These are phyloP conservation scores for Lepetodrilus schrolli DNA, from an alignment of 2,888 invertebrate genomes.

Conservation along the genomic window DNA sequence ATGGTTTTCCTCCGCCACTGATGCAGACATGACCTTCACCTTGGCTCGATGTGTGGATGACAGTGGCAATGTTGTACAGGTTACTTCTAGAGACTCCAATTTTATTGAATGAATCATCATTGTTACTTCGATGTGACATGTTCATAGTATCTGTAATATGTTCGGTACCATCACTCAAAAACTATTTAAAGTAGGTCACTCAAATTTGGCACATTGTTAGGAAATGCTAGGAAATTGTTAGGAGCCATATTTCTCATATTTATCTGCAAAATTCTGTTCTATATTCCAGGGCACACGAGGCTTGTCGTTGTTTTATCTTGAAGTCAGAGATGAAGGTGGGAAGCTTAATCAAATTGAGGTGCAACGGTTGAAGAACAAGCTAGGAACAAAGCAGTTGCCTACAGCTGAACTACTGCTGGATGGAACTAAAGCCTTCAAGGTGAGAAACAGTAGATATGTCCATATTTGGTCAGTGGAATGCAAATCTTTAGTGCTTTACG, in stretches of 20 bases:
- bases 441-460: constrained; percentile 46
- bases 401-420: constrained; percentile 79
- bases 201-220: too few relatives aligned
- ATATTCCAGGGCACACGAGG: constrained; percentile 76
- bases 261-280: too few relatives aligned
- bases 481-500: too few relatives aligned
- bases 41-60: constrained; percentile 77
- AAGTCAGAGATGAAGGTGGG: constrained; percentile 73
- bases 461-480: not conserved
- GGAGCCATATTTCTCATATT: too few relatives aligned
- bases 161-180: too few relatives aligned
- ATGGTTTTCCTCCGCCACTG: constrained; percentile 80
- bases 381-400: constrained; percentile 79
- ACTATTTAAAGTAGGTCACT: too few relatives aligned
- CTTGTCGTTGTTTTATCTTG: constrained; percentile 78
- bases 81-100: constrained; percentile 34
- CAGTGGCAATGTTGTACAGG: constrained; percentile 68
- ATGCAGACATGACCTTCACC: constrained; percentile 78
- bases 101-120: too few relatives aligned
- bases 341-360: constrained; percentile 78
- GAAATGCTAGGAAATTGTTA: too few relatives aligned
- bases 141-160: too few relatives aligned
- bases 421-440: constrained; percentile 75
- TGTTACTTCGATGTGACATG: too few relatives aligned
- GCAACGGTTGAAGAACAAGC: constrained; percentile 78